Base-by-base conservation (phyloP, 2,888 invertebrate species). In the Poecilus cupreus region DNA sequence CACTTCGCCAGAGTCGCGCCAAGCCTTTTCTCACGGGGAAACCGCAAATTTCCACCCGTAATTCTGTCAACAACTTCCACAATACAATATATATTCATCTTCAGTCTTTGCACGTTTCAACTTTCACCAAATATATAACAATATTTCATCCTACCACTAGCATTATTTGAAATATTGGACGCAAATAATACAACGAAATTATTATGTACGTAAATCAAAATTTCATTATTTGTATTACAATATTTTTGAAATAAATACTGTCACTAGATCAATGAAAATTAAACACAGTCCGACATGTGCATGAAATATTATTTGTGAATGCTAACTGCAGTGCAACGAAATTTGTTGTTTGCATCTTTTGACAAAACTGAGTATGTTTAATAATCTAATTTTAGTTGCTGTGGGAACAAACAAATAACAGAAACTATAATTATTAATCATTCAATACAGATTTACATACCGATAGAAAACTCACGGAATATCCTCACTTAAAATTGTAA, bases 1-100 rank as follows among this genome's bases (percentile, higher is more conserved):
- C 75, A 75, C 75, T 75, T 75, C 75, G 22, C 13, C 74, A 51
- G 74, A 46, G 60, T 8, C 51, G 51, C 13, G 51, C 51, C 16
- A 13, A 51, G 51, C 1, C 18, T 51, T 51, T 51, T 51, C 51
- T 51, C 51, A 10, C 18, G 64, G 37, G 37, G 37, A 37, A 32
- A 37, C 64, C 64, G 20, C 60, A 60, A 60, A 60, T 54, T 54
- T 54, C 46, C 46, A 13, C 3, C 5, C n/a, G 46, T 32, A 32
- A 32, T 43, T 51, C 51, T 32, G 18, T 37, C 64, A 18, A 37
- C 16, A 32, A 51, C 16, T 16, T 18, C 32, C 32, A 13, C 13
- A 22, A 60, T 24, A 24, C 60, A 24, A 60, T 60, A 60, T 60
- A 32, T 60, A 60, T 68, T 68, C 64, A 37, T 68, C 24, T 60